Percentiles rank a stretch among this genome's conserved stretches.
These are phyloP conservation scores for Hippocampus kuda DNA, from an alignment of 2,797 vertebrate genomes.

Conservation along the genomic window DNA sequence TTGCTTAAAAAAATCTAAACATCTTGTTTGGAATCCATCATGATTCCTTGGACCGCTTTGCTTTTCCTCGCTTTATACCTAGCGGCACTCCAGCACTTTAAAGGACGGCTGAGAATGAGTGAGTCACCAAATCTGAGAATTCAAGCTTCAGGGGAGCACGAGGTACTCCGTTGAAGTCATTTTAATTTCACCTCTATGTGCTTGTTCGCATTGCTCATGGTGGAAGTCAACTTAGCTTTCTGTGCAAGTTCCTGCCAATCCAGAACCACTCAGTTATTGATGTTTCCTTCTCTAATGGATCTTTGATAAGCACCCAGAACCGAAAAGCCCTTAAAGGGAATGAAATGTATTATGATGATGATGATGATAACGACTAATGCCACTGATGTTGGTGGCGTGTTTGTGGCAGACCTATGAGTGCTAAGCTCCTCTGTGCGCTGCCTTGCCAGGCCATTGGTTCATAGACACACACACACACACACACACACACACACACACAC, in stretches of 20 bases:
- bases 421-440: constrained; percentile 26
- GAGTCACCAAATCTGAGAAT: constrained; percentile 49
- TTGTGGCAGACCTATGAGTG: constrained; percentile 22
- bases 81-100: constrained; percentile 32
- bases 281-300: constrained; percentile 2
- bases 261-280: not conserved
- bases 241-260: not conserved
- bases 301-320: constrained; percentile 14
- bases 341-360: constrained; percentile 26
- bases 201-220: not conserved
- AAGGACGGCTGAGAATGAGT: constrained; percentile 32
- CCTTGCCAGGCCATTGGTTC: constrained; percentile 12
- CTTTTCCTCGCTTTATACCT: constrained; percentile 42
- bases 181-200: not conserved
- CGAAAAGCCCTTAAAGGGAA: constrained; percentile 26
- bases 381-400: constrained; percentile 17
- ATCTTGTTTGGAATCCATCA: constrained; percentile 38
- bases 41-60: constrained; percentile 37
- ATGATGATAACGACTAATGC: constrained; percentile 13
- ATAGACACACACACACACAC: not conserved
- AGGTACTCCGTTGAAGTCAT: constrained; percentile 4
- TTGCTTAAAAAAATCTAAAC: constrained; percentile 28
- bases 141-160: constrained; percentile 27
- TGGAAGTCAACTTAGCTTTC: not conserved
- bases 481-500: constrained; percentile 5